phyloP scores from a whole-genome alignment of 2,797 vertebrate genomes.

The Echeneis naucrates region DNA sequence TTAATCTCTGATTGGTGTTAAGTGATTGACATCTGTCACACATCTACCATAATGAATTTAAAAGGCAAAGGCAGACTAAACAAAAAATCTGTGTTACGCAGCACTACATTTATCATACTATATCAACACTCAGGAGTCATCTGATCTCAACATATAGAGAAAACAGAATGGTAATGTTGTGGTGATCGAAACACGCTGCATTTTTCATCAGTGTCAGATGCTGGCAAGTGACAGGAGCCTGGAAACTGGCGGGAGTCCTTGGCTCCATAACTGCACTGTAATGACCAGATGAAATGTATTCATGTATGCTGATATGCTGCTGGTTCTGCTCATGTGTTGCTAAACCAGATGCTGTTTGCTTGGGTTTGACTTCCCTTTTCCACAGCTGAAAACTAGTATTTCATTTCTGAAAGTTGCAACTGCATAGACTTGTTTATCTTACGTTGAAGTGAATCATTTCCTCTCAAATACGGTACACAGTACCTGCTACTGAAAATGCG shows the following conservation, averaged over 20 bases:
- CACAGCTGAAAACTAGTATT: slow-evolving; percentile 24
- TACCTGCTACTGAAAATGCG: slow-evolving; percentile 32
- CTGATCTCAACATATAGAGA: slow-evolving; percentile 69
- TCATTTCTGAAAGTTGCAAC: background rate
- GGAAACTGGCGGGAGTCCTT: slow-evolving; percentile 74
- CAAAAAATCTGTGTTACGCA: slow-evolving; percentile 32
- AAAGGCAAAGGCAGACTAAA: slow-evolving; percentile 16
- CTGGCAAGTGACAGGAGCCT: slow-evolving; percentile 71
- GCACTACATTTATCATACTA: slow-evolving; percentile 72
- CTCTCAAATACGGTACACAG: slow-evolving; percentile 11
- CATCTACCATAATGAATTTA: slow-evolving; percentile 16
- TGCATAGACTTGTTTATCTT: background rate
- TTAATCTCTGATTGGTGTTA: slow-evolving; percentile 11
- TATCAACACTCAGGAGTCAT: slow-evolving; percentile 68
- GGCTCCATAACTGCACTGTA: slow-evolving; percentile 64
- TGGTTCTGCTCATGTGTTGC: slow-evolving; percentile 61
- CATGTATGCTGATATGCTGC: slow-evolving; percentile 69
- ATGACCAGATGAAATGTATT: slow-evolving; percentile 73
- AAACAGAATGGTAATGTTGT: slow-evolving; percentile 73
- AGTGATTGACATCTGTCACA: background rate
- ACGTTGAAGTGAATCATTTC: slow-evolving; percentile 24
- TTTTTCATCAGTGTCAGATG: slow-evolving; percentile 78
- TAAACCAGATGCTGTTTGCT: slow-evolving; percentile 62
- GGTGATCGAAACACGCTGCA: slow-evolving; percentile 65
- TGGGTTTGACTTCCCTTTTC: slow-evolving; percentile 24